These are phyloP conservation scores for Carduelis carduelis DNA, from an alignment of 2,797 vertebrate genomes.

Conservation along the genomic window DNA sequence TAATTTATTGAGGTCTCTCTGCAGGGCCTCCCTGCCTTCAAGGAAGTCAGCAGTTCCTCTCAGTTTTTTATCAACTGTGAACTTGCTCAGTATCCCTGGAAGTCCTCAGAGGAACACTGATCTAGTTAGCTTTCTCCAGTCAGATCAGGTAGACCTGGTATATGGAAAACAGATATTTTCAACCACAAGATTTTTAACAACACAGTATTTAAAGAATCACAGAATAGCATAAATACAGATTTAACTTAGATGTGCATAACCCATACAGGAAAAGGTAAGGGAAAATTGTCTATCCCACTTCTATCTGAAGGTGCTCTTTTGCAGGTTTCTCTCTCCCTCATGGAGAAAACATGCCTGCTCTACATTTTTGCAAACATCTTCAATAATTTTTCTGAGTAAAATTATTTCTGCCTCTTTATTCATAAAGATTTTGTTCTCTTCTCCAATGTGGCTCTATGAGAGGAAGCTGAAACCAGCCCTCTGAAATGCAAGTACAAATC, in stretches of 20 bases:
- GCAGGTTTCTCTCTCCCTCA: neutral
- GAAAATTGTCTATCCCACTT: neutral
- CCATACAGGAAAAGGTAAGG: neutral
- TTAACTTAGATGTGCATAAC: rapidly evolving
- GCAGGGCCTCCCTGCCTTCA: neutral
- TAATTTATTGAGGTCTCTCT: neutral
- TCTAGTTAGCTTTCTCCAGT: neutral
- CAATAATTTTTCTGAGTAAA: neutral
- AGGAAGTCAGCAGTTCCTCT: neutral
- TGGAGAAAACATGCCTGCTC: neutral
- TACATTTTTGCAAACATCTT: neutral
- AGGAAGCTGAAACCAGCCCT: neutral
- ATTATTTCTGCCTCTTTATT: neutral
- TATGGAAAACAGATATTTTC: neutral
- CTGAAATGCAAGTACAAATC: neutral
- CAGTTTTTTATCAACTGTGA: neutral
- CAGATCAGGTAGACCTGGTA: neutral
- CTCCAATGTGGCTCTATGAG: neutral
- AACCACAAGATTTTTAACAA: neutral
- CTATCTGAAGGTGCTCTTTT: neutral
- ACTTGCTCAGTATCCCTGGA: neutral
- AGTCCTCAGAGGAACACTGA: neutral
- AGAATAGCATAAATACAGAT: neutral
- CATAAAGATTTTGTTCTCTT: neutral
- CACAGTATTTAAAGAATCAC: neutral